Evolutionary conservation across 2,888 invertebrate species (phyloP), one percentile per base, ranked within the genome.

Genomic region (Synergus umbraculus): DNA sequence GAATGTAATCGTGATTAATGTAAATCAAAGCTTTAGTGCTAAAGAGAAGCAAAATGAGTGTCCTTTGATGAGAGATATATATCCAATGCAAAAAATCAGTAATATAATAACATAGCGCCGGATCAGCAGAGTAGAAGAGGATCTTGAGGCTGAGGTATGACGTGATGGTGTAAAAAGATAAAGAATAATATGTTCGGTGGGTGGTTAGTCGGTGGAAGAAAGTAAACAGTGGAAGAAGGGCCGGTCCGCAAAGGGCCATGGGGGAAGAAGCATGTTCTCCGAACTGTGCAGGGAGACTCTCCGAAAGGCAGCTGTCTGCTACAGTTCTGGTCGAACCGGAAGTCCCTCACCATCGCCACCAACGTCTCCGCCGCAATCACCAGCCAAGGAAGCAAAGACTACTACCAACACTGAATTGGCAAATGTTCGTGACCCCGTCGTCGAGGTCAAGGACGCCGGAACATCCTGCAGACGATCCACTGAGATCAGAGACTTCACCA

Each of bases 221-320:
- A 63, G 79, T 76, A 81, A 83, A 76, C 81, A 83, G 79, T 76
- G 83, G 69, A 69, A 85, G 84, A 81, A 69, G 82, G 79, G 83
- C 85, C 83, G 88, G 83, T 88, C 86, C 86, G 86, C 83, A 81
- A 69, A 84, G 86, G 89, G 91, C 91, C 92, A 92, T 92, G 92
- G 92, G 88, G 89, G 81, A 87, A 89, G 89, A 90, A 91, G 89
- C 85, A 93, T 93, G 93, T 93, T 93, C 92, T 93, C 93, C 89
- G 93, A 93, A 92, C 92, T 93, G 90, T 93, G 93, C 90, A 92
- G 93, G 90, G 93, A 93, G 92, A 93, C 93, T 84, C 92, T 93
- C 89, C 93, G 93, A 87, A 92, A 93, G 89, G 93, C 93, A 87
- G 93, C 93, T 85, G 93, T 91, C 85, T 92, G 89, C 89, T 91